phyloP scores from a whole-genome alignment of 1,140 invertebrate species.

The Magallana angulata region DNA sequence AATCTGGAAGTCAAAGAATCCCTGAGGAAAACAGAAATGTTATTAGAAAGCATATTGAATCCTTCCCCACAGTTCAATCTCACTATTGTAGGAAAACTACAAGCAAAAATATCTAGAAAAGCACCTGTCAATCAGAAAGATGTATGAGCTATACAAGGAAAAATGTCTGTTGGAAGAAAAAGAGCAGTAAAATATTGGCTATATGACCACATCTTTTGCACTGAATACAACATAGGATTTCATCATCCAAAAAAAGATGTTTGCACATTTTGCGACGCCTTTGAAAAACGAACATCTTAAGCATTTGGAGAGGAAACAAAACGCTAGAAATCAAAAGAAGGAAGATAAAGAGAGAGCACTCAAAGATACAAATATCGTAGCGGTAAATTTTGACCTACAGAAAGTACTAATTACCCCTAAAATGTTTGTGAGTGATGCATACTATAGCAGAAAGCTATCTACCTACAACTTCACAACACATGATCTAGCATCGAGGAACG shows the following conservation, averaged over 20 bases:
- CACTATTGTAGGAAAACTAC: conserved; percentile 45
- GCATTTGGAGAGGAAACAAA: conserved; percentile 13
- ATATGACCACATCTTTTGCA: conserved; percentile 44
- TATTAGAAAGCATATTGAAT: conserved; percentile 37
- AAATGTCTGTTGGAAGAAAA: background rate
- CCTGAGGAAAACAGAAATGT: conserved; percentile 31
- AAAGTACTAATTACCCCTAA: conserved; percentile 51
- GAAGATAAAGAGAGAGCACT: conserved; percentile 28
- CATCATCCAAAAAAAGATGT: conserved; percentile 49
- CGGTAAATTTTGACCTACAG: conserved; percentile 52
- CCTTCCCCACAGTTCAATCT: conserved; percentile 42
- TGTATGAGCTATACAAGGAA: conserved; percentile 47
- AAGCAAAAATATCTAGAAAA: conserved; percentile 10
- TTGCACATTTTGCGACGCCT: conserved; percentile 46
- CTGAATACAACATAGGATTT: conserved; percentile 43
- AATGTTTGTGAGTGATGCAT: conserved; percentile 47
- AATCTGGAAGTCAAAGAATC: conserved; percentile 1
- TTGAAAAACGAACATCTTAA: conserved; percentile 18
- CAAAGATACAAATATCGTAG: conserved; percentile 28
- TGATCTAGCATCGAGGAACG: conserved; percentile 40
- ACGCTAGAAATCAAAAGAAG: background rate
- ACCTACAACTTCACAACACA: conserved; percentile 47
- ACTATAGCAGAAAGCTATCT: conserved; percentile 49
- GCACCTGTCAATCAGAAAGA: conserved; percentile 30
- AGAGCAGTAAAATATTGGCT: conserved; percentile 35